Base-by-base conservation (phyloP, 2,888 invertebrate genomes). In the Cryptocheilus praepositus region DNA sequence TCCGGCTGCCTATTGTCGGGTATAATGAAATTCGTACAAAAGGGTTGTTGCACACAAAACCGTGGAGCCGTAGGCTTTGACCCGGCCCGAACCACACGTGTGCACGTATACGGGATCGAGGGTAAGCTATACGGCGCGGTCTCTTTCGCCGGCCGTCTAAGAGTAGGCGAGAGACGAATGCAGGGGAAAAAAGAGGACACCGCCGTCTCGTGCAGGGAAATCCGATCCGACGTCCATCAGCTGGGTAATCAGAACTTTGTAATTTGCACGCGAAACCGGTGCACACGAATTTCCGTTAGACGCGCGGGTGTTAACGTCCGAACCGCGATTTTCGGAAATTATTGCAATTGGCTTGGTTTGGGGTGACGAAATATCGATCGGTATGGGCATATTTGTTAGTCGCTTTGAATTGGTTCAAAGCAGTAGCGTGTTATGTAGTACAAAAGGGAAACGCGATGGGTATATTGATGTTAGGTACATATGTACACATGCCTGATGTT, bases 21-120 rank as follows among this genome's bases (percentile, higher is more conserved):
- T 58, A 78, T 79, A 82, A 82, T 80, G 75, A 79, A 77, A 78
- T 77, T 77, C 76, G 75, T 73, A 80, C 78, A 82, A 82, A 80
- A 73, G 81, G 69, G 61, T 74, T 67, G 74, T 68, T 63, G 62
- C 68, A 70, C 72, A 76, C 72, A 74, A 67, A 77, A 73, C 49
- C 52, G 49, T 49, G 19, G 7, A 18, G 49, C 18, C 49, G 49
- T 16, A 45, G 45, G 49, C 49, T 49, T 49, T 18, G 49, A 49
- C 18, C 49, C 49, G 49, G 16, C 7, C 49, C 49, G 49, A 19
- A 8, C 7, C 18, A 49, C 36, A 36, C 36, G 36, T 36, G 36
- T 36, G 36, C 36, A 7, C 49, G 15, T 11, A 16, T 16, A 4
- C 49, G 18, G 8, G 5, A 49, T 2, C 49, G 49, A n/a, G 16